These are phyloP conservation scores for Thamnaconus septentrionalis DNA, from an alignment of 2,113 vertebrate species.

Conservation along the genomic window DNA sequence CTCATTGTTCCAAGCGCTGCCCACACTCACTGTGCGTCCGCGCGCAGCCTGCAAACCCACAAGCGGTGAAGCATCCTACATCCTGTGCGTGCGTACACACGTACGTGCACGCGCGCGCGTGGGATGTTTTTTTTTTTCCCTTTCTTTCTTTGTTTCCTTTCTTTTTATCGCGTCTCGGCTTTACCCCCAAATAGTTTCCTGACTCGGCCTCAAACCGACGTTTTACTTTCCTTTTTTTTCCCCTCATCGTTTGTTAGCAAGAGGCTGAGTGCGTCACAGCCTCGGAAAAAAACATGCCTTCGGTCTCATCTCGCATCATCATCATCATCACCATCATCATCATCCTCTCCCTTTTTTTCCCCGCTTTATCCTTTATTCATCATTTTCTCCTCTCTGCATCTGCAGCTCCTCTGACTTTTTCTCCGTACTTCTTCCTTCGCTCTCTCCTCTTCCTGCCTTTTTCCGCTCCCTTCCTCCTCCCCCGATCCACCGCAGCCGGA, in stretches of 20 bases:
- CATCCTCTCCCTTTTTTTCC: slow-evolving; percentile 4
- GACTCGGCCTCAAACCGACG: too few relatives aligned
- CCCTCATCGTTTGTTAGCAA: neutral
- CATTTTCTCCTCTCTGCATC: slow-evolving; percentile 53
- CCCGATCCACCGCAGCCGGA: slow-evolving; percentile 54
- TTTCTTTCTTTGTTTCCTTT: slow-evolving; percentile 57
- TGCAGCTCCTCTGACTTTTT: slow-evolving; percentile 56
- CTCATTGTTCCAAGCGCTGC: slow-evolving; percentile 37
- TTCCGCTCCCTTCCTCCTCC: slow-evolving; percentile 38
- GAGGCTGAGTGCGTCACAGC: slow-evolving; percentile 42
- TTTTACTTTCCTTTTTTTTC: too few relatives aligned
- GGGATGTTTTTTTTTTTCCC: slow-evolving; percentile 41
- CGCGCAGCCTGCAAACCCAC: slow-evolving; percentile 18
- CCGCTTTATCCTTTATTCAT: slow-evolving; percentile 33
- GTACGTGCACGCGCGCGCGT: slow-evolving; percentile 28
- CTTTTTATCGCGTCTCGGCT: too few relatives aligned
- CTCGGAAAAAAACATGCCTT: slow-evolving; percentile 51
- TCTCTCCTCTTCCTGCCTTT: slow-evolving; percentile 36
- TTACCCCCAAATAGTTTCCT: too few relatives aligned
- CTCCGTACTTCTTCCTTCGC: slow-evolving; percentile 35
- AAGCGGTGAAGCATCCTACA: slow-evolving; percentile 38
- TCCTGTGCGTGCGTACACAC: slow-evolving; percentile 2
- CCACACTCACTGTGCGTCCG: slow-evolving; percentile 26
- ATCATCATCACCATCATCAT: neutral
- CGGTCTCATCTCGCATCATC: slow-evolving; percentile 42